phyloP scores from a whole-genome alignment of 2,113 vertebrate species.

The human region GRCh38 chr18:5512501-5513000 shows the following conservation, averaged over 20 bases:
- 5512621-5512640: not conserved
- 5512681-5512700: not conserved
- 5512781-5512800: not conserved
- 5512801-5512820: not conserved
- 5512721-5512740: not conserved
- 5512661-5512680: not conserved
- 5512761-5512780: not conserved
- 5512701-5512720: not conserved
- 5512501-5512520: not conserved
- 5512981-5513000: accelerated
- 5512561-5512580: not conserved
- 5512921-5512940: not conserved
- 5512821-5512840: not conserved
- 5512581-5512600: not conserved
- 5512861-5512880: not conserved
- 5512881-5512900: not conserved
- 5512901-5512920: not conserved
- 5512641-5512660: not conserved
- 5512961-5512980: not conserved
- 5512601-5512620: not conserved
- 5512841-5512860: not conserved
- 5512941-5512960: not conserved
- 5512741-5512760: not conserved
- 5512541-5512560: not conserved
- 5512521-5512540: not conserved